Evolutionary conservation across 1,140 invertebrate genomes (phyloP), one percentile per base, ranked within the genome.

Genomic region (Belonocnema kinseyi): DNA sequence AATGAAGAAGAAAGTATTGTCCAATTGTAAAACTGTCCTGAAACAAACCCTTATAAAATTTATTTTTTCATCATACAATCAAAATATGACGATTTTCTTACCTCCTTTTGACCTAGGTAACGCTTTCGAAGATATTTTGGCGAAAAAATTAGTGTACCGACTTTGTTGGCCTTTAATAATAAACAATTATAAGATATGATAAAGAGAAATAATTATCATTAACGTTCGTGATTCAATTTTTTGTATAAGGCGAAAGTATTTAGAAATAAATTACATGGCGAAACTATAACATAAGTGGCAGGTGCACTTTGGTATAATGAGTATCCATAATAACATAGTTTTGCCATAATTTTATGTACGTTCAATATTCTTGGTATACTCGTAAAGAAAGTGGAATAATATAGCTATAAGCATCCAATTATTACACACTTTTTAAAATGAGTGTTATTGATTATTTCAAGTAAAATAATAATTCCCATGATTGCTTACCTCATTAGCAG

Each of bases 1-100:
- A 26, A 21, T 66, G 26, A 33, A 66, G 40, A 33, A 16, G 58
- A 5, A 66, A 66, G 40, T 66, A 66, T 66, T 66, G 58, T 66
- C 21, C 26, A 33, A 66, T 33, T 66, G 16, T 33, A 12, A 66
- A 66, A 33, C 26, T 16, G 3, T 5, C 40, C 58, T 66, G 13
- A 66, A 66, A 16, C 21, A 13, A 61, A 12, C 21, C 21, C 5
- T 12, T 13, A 12, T 1, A 10, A 13, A 61, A 13, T 33, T 33
- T 2, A 26, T 61, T 0, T 61, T 33, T 14, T 13, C 13, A 13
- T 61, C 4, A 1, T 21, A 14, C 8, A 10, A 3, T 56, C 19
- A 17, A 17, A 61, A 21, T 58, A 21, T 61, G 2, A 8, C 11
- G 14, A 61, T 12, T 11, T 13, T n/a, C 21, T 12, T 66, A 66